Base-by-base conservation (phyloP, 2,888 invertebrate species). In the Sclerodermus sp. region DNA sequence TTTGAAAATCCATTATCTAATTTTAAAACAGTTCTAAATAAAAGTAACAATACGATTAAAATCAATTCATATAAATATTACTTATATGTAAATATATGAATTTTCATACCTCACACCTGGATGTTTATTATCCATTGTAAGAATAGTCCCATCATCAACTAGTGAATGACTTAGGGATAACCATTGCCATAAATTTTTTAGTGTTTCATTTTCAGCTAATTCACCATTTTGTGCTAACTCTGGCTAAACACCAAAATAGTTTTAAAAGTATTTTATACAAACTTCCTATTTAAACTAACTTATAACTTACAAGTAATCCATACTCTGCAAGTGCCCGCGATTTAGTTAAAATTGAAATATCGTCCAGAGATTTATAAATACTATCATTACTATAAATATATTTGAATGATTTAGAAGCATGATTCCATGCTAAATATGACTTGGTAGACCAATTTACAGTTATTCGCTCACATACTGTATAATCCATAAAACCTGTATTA, bases 101-200 rank as follows among this genome's bases (percentile, higher is more conserved):
- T 15, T 15, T 6, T 49, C 42, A 60, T 66, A 74, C 76, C 80
- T 78, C 2, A 84, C 81, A 32, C 85, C 88, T 5, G 88, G 87
- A 79, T 87, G 86, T 76, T 83, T 84, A 69, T 82, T 82, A 53
- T 82, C 81, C 5, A 79, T 75, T 66, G 81, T 83, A 49, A 82
- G 79, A 67, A 87, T 83, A 54, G 80, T 72, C 75, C 86, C 86
- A 57, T 88, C 87, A 69, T 89, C 86, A 31, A 88, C 85, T 55
- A 88, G 78, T 56, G 85, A 84, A 62, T 85, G 82, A 81, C 90
- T 86, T 51, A 87, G 82, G 55, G 87, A 85, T 50, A 93, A 76
- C 87, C 92, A 93, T 54, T 87, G 85, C 96, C 96, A 96, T 13
- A 95, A 82, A 53, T 87, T 89, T 63, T 87, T 85, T 32, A 96